Evolutionary conservation across 2,888 invertebrate genomes (phyloP).

Genomic region (Drosophila formosana): DNA sequence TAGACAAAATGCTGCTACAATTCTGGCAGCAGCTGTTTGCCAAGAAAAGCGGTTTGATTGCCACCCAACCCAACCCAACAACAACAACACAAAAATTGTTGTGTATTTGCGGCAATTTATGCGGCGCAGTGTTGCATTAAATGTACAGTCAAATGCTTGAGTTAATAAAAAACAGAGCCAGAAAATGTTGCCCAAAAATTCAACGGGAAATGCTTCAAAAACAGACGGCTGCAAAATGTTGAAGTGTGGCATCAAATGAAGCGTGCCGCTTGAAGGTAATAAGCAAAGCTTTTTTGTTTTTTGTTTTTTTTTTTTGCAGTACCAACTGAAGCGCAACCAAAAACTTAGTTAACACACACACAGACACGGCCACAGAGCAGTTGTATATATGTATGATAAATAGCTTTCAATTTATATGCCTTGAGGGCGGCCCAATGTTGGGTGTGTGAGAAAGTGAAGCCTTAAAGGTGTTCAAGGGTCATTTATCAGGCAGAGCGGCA

Average conservation of each 20-base stretch:
- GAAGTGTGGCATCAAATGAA: constrained; percentile 74
- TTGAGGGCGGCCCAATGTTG: constrained; percentile 66
- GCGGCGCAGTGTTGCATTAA: constrained; percentile 80
- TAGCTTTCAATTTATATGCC: constrained; percentile 83
- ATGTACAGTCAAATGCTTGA: constrained; percentile 79
- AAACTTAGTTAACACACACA: constrained; percentile 72
- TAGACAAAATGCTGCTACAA: constrained; percentile 51
- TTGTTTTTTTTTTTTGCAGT: no score
- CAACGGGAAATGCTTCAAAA: constrained; percentile 60
- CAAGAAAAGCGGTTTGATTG: constrained; percentile 43
- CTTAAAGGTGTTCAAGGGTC: constrained; percentile 82
- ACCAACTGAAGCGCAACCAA: constrained; percentile 66
- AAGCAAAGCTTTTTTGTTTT: constrained; percentile 34
- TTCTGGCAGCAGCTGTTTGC: constrained; percentile 44
- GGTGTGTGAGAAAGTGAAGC: constrained; percentile 7
- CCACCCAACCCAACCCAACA: no score
- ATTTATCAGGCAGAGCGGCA: constrained; percentile 82
- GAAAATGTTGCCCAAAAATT: constrained; percentile 14
- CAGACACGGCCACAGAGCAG: constrained; percentile 26
- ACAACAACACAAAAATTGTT: no score
- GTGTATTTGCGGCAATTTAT: constrained; percentile 58
- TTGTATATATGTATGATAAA: constrained; percentile 79
- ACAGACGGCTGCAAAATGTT: constrained; percentile 44
- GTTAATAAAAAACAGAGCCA: constrained; percentile 60
- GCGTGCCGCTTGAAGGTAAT: constrained; percentile 67